Percentiles rank a stretch among this genome's conserved stretches.
Conservation (phyloP, 2,888 invertebrate genomes). For the Maniola hyperantus region DNA sequence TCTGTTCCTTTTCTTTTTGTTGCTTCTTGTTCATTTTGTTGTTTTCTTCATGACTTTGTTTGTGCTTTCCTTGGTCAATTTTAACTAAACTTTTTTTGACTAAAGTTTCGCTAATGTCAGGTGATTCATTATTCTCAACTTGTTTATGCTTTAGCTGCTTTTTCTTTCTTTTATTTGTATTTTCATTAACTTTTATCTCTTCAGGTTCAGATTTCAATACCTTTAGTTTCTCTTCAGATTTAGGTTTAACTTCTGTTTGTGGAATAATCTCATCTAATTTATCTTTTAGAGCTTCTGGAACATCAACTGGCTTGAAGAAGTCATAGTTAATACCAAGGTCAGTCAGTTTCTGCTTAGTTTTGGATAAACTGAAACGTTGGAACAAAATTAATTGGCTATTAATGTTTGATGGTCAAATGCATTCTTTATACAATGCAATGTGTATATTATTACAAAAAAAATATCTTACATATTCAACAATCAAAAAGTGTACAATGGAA, state of each 20-base stretch:
- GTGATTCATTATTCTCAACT: constrained; percentile 24
- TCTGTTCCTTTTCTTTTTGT: constrained; percentile 49
- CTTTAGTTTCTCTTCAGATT: constrained; percentile 38
- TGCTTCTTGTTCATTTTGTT: constrained; percentile 42
- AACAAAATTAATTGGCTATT: neutral
- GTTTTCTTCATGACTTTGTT: constrained; percentile 1
- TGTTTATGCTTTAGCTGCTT: constrained; percentile 51
- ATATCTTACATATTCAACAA: too few relatives aligned
- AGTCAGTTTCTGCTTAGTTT: constrained; percentile 71
- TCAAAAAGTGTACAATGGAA: too few relatives aligned
- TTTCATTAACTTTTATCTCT: constrained; percentile 22
- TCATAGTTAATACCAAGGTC: constrained; percentile 79
- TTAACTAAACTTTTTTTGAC: constrained; percentile 28
- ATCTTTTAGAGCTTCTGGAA: constrained; percentile 60
- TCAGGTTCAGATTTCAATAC: constrained; percentile 33
- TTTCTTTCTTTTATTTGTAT: constrained; percentile 41
- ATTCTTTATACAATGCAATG: neutral
- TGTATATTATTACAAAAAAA: too few relatives aligned
- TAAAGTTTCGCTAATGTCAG: neutral
- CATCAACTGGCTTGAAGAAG: constrained; percentile 75
- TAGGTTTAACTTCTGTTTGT: constrained; percentile 36
- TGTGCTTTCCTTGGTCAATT: constrained; percentile 21
- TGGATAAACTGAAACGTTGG: constrained; percentile 62
- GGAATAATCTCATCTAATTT: constrained; percentile 37
- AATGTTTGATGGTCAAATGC: neutral